phyloP scores from a whole-genome alignment of 2,888 invertebrate species.

The Timandra comae region DNA sequence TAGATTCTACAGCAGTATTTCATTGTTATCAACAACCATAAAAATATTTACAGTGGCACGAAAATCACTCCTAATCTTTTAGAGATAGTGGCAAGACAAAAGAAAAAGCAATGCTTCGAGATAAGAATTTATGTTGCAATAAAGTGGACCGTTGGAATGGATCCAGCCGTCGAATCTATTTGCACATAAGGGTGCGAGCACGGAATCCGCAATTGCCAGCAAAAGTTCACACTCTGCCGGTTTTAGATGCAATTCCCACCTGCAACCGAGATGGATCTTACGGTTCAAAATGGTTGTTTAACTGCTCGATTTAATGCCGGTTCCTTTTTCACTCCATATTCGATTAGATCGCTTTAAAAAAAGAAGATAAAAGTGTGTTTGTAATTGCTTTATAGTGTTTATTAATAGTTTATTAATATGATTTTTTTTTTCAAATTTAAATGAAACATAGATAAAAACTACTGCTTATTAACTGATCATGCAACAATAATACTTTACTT shows the following conservation, averaged over 20 bases:
- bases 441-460: too few relatives aligned
- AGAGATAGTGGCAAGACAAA: slow-evolving; percentile 20
- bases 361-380: too few relatives aligned
- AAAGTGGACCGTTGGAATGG: slow-evolving; percentile 42
- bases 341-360: too few relatives aligned
- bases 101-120: slow-evolving; percentile 24
- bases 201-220: slow-evolving; percentile 23
- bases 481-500: too few relatives aligned
- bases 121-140: slow-evolving; percentile 55
- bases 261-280: slow-evolving; percentile 5
- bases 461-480: too few relatives aligned
- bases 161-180: slow-evolving; percentile 51
- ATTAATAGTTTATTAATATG: too few relatives aligned
- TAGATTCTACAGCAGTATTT: neutral
- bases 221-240: slow-evolving; percentile 22
- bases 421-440: too few relatives aligned
- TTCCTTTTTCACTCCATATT: too few relatives aligned
- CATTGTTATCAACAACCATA: neutral
- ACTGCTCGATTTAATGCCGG: too few relatives aligned
- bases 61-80: slow-evolving; percentile 24
- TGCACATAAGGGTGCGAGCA: slow-evolving; percentile 26
- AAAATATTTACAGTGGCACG: slow-evolving; percentile 19
- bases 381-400: too few relatives aligned
- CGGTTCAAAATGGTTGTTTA: too few relatives aligned
- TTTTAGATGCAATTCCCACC: slow-evolving; percentile 20